Base-by-base conservation (phyloP, 2,888 invertebrate species). In the Nesidiocoris tenuis region DNA sequence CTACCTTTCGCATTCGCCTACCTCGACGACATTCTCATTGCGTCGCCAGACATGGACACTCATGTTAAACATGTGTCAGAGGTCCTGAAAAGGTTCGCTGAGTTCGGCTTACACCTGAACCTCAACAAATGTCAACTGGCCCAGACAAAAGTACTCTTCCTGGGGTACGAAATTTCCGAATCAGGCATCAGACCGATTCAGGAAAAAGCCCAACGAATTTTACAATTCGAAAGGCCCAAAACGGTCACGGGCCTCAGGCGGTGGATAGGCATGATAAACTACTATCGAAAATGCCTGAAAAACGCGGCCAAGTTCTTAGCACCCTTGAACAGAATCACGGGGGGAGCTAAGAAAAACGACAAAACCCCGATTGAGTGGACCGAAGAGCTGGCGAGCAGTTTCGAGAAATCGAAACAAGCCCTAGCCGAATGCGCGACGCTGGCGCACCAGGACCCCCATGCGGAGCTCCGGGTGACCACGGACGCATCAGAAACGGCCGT, bases 241-340 rank as follows among this genome's bases (percentile, higher is more conserved):
- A n/a, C n/a, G n/a, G n/a, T n/a, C n/a, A n/a, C n/a, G n/a, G n/a
- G n/a, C n/a, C n/a, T n/a, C 39, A 76, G 81, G 2, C 76, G 79
- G 5, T 83, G 82, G 77, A 59, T 83, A 0, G 83, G 82, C 0
- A 82, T 82, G 81, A n/a, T 83, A 0, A 84, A 82, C 83, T 82
- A n/a, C 79, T 83, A 83, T 55, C 74, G 84, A 1, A 75, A 82
- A 12, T 83, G 81, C 77, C 77, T 84, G 0, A 82, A 82, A 1
- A 39, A 81, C 2, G 83, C 83, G 1, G 83, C 83, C 1, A 18
- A 79, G 23, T 72, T 77, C 1, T 83, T 72, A 54, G 74, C 76
- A 21, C 61, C 61, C 5, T 39, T 80, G 12, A 24, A 66, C n/a
- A n/a, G n/a, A n/a, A n/a, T n/a, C n/a, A n/a, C n/a, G n/a, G n/a